Percentiles rank a stretch among this genome's conserved stretches.
Evolutionary conservation across 2,888 invertebrate species (phyloP).

Genomic region (Proisotoma minuta): DNA sequence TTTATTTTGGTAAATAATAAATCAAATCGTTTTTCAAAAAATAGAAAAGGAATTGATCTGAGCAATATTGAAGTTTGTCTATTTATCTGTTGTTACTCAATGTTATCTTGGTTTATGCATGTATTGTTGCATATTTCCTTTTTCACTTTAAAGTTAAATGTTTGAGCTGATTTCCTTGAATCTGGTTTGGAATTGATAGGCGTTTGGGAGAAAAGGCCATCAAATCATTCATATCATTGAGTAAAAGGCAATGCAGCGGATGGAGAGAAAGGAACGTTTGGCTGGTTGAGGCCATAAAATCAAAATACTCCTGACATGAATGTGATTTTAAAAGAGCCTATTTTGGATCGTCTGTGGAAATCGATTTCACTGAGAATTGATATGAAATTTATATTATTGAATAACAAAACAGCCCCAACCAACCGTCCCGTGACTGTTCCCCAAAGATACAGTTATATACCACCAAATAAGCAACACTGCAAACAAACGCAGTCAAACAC

Average conservation of each 20-base stretch:
- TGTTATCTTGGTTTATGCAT: no score
- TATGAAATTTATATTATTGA: slow-evolving; percentile 17
- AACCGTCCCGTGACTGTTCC: neutral
- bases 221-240: neutral
- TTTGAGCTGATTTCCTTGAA: neutral
- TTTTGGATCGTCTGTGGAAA: slow-evolving; percentile 1
- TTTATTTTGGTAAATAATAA: no score
- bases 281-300: slow-evolving; percentile 10
- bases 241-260: neutral
- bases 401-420: slow-evolving; percentile 3
- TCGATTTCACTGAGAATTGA: slow-evolving; percentile 12
- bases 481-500: no score
- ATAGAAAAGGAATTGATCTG: no score
- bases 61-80: no score
- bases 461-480: no score
- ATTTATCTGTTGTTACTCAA: no score
- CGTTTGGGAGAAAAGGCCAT: neutral
- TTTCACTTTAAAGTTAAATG: neutral
- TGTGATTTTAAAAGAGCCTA: slow-evolving; percentile 15
- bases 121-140: neutral
- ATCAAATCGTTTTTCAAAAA: no score
- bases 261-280: neutral
- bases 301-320: slow-evolving; percentile 18
- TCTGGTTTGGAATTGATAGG: neutral
- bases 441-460: neutral